These are phyloP conservation scores for Hystrix brachyura DNA, from an alignment of 2,113 vertebrate genomes.

Conservation along the genomic window DNA sequence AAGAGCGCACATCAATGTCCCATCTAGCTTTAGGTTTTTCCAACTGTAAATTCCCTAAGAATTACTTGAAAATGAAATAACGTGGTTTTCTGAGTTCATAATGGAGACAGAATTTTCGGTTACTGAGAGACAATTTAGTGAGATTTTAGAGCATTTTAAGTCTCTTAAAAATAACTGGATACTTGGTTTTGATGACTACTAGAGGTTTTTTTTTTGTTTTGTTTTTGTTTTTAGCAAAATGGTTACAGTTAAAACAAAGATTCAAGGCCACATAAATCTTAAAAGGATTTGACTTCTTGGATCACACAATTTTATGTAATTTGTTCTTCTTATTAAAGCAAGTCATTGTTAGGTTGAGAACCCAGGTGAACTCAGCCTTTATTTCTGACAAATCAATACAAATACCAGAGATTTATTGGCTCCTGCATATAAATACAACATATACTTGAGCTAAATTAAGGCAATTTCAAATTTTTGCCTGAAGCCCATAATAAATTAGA, in stretches of 20 bases:
- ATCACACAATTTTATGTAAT: not conserved
- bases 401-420: not conserved
- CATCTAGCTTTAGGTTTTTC: not conserved
- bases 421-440: slow-evolving; percentile 12
- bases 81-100: not conserved
- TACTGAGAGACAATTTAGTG: not conserved
- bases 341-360: not conserved
- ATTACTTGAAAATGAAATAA: not conserved
- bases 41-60: not conserved
- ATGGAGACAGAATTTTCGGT: slow-evolving; percentile 9
- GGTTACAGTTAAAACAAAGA: slow-evolving; percentile 24
- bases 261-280: not conserved
- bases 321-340: slow-evolving; percentile 4
- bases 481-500: not conserved
- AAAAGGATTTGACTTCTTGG: not conserved
- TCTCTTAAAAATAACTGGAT: slow-evolving; percentile 41
- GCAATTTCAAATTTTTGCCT: slow-evolving; percentile 20
- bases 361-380: not conserved
- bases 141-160: not conserved
- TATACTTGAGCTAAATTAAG: not conserved
- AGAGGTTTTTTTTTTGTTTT: not conserved
- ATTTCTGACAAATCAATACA: slow-evolving; percentile 14
- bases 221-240: not conserved
- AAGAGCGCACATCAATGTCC: not conserved
- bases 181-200: slow-evolving; percentile 7